Base-by-base conservation (phyloP, 2,888 invertebrate genomes). In the Theodoxus fluviatilis region DNA sequence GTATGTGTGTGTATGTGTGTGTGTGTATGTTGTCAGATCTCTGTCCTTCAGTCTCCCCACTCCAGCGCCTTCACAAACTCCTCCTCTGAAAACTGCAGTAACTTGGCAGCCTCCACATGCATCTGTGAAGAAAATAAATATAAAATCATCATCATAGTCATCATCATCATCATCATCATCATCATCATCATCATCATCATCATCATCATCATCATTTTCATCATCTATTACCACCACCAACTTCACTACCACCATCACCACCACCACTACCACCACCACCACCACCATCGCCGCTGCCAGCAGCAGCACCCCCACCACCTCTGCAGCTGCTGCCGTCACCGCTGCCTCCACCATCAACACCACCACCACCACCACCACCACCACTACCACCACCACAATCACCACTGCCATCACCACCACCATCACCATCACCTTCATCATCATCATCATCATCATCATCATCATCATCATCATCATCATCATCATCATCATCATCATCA, bases 1-100 rank as follows among this genome's bases (percentile, higher is more conserved):
- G n/a, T n/a, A n/a, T n/a, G n/a, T n/a, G n/a, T n/a, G n/a, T n/a
- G n/a, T n/a, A n/a, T n/a, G n/a, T n/a, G n/a, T n/a, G n/a, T n/a
- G n/a, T n/a, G n/a, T n/a, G n/a, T n/a, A n/a, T n/a, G n/a, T n/a
- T n/a, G n/a, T n/a, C n/a, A 55, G 12, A n/a, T 63, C 15, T 12
- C 33, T 15, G 28, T 31, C 12, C 49, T 25, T 55, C 74, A 83
- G 71, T 79, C 82, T 33, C 85, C 87, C 87, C 87, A 87, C 70
- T 88, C 88, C 38, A 88, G 75, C 4, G 87, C 87, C 75, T 86
- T 87, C 18, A 88, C 84, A 82, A 88, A 88, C 67, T 88, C 88
- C 68, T 88, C 87, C 75, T 88, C 88, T 1, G 87, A 83, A 77
- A 88, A 88, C 68, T 86, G 81, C 59, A 88, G 75, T 84, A 88